These are phyloP conservation scores for Sisyra terminalis DNA, from an alignment of 2,888 invertebrate genomes.

Conservation along the genomic window DNA sequence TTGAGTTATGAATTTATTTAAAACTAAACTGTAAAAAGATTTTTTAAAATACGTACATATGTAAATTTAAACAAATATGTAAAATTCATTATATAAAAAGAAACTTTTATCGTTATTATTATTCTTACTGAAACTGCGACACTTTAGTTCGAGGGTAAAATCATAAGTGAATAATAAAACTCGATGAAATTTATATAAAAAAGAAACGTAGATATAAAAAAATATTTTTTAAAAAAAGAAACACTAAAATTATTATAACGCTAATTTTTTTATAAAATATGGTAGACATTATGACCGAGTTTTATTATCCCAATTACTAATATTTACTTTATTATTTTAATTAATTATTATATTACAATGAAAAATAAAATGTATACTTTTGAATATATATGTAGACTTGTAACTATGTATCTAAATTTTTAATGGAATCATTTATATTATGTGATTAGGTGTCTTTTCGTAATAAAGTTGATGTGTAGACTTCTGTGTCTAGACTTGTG, in stretches of 20 bases:
- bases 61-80: slow-evolving; percentile 9
- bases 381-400: slow-evolving; percentile 7
- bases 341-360: slow-evolving; percentile 4
- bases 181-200: too few relatives aligned
- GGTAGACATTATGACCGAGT: too few relatives aligned
- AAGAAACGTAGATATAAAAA: not conserved
- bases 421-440: not conserved
- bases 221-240: not conserved
- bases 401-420: slow-evolving; percentile 7
- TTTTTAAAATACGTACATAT: slow-evolving; percentile 9
- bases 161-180: too few relatives aligned
- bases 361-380: slow-evolving; percentile 8
- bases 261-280: not conserved
- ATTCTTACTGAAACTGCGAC: too few relatives aligned
- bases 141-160: too few relatives aligned
- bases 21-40: slow-evolving; percentile 7
- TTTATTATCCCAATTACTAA: too few relatives aligned
- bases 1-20: slow-evolving; percentile 6
- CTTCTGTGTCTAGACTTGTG: too few relatives aligned
- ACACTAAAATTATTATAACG: not conserved
- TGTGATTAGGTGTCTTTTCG: too few relatives aligned
- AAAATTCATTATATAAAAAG: slow-evolving; percentile 7
- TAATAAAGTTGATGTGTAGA: too few relatives aligned
- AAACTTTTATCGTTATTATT: slow-evolving; percentile 1
- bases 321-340: not conserved